These are phyloP conservation scores for Oncorhynchus gorbuscha DNA, from an alignment of 2,113 vertebrate species.

Conservation along the genomic window DNA sequence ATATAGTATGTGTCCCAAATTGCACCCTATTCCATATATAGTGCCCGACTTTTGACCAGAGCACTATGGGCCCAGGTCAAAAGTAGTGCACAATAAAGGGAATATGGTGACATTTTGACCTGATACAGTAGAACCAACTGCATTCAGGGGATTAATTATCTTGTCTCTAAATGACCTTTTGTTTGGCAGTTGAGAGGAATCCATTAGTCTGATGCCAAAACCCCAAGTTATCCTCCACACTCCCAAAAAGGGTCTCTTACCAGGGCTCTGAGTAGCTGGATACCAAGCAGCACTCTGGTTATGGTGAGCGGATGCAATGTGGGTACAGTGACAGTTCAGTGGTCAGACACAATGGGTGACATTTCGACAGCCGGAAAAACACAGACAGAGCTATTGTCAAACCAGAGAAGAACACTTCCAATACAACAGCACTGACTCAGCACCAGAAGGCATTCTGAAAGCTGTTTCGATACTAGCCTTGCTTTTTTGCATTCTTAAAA, in stretches of 20 bases:
- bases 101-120: background rate
- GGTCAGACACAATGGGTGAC: no score
- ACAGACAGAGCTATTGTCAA: background rate
- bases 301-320: no score
- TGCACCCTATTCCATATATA: no score
- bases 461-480: no score
- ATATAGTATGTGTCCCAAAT: no score
- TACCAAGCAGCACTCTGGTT: background rate
- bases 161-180: slow-evolving; percentile 42
- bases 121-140: background rate
- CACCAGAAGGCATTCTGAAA: no score
- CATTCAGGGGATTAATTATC: slow-evolving; percentile 23
- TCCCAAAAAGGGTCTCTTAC: slow-evolving; percentile 11
- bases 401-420: background rate
- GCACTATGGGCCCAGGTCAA: no score
- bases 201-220: slow-evolving; percentile 36
- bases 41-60: no score
- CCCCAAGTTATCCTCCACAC: slow-evolving; percentile 12
- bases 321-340: no score
- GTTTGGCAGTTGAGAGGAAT: slow-evolving; percentile 45
- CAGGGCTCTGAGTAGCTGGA: background rate
- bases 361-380: no score
- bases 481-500: no score
- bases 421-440: background rate
- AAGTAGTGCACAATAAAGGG: no score